These are phyloP conservation scores for Gasterosteus aculeatus DNA, from an alignment of 2,113 vertebrate species.

Conservation along the genomic window DNA sequence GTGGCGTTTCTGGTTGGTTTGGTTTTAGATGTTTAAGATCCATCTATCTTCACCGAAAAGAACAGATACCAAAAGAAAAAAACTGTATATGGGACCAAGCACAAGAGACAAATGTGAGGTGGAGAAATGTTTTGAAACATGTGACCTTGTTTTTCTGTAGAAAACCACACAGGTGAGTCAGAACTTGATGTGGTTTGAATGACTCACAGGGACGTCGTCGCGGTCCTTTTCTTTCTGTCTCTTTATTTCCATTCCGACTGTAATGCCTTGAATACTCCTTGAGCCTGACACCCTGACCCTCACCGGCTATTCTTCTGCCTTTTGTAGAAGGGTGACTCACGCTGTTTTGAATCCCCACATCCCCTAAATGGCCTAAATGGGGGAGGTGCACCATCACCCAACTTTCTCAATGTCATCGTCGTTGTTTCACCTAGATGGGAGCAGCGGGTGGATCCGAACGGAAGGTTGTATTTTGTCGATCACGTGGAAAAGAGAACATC, in stretches of 20 bases:
- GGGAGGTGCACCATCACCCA: constrained; percentile 1
- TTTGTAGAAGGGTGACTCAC: constrained; percentile 19
- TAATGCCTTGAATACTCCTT: constrained; percentile 7
- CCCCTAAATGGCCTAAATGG: neutral
- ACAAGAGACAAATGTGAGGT: neutral
- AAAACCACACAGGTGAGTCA: neutral
- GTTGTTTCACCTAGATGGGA: constrained; percentile 88
- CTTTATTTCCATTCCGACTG: constrained; percentile 2
- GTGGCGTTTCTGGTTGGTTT: neutral
- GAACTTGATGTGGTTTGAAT: neutral
- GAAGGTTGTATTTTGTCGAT: constrained; percentile 95
- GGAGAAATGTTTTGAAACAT: neutral
- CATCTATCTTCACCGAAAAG: neutral
- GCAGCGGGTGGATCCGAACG: constrained; percentile 93
- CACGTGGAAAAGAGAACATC: constrained; percentile 98
- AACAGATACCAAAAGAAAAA: neutral
- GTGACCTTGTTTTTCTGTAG: neutral
- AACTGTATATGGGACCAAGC: neutral
- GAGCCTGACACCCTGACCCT: neutral
- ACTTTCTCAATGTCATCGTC: constrained; percentile 3
- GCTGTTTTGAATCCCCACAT: constrained; percentile 19
- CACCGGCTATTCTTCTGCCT: neutral
- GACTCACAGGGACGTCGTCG: neutral
- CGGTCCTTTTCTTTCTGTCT: neutral
- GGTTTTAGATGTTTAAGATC: constrained; percentile 9